Percentiles rank a stretch among this genome's conserved stretches.
These are phyloP conservation scores for Todiramphus chloris DNA, from an alignment of 2,113 vertebrate species.

Conservation along the genomic window DNA sequence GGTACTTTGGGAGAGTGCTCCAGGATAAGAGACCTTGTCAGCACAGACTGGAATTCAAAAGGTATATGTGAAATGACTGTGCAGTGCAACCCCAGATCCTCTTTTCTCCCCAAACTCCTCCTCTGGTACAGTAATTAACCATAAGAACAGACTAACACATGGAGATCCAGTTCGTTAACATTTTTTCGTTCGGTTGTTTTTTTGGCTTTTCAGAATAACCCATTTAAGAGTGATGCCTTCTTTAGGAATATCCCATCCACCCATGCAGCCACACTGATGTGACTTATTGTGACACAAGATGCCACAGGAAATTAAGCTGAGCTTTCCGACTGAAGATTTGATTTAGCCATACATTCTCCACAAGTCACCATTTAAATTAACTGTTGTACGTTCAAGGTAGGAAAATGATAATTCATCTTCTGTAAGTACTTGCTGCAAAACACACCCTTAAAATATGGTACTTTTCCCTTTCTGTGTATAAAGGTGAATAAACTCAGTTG, in stretches of 20 bases:
- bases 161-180: slow-evolving; percentile 24
- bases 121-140: slow-evolving; percentile 28
- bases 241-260: slow-evolving; percentile 23
- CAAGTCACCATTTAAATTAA: slow-evolving; percentile 53
- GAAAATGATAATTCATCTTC: not conserved
- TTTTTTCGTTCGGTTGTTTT: not conserved
- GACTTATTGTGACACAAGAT: slow-evolving; percentile 55
- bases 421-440: not conserved
- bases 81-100: not conserved
- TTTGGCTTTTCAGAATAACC: not conserved
- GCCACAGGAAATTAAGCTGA: slow-evolving; percentile 54
- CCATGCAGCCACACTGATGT: slow-evolving; percentile 22
- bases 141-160: not conserved
- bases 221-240: slow-evolving; percentile 1
- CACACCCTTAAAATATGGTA: not conserved
- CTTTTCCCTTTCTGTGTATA: not conserved
- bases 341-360: slow-evolving; percentile 45
- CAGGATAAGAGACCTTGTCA: not conserved
- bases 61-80: not conserved
- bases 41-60: not conserved
- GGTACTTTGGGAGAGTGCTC: not conserved
- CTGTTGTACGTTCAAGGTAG: slow-evolving; percentile 19
- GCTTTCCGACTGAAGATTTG: slow-evolving; percentile 21
- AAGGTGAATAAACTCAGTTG: not conserved
- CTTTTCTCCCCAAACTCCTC: not conserved